These are phyloP conservation scores for Lepidostoma basale DNA, from an alignment of 1,140 invertebrate genomes.

Conservation along the genomic window DNA sequence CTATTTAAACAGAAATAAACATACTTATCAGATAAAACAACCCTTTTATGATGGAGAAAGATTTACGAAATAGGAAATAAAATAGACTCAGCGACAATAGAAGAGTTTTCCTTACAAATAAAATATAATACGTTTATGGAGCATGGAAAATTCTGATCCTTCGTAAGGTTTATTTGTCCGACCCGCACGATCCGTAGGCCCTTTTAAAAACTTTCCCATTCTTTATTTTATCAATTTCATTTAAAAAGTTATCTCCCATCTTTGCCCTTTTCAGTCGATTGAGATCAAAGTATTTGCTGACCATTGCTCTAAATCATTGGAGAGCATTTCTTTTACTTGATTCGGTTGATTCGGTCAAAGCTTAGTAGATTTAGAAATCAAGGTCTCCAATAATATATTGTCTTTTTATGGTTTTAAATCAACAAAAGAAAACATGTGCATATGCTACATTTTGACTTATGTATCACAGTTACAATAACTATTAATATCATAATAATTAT, in stretches of 20 bases:
- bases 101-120: slow-evolving; percentile 20
- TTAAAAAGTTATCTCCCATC: slow-evolving; percentile 28
- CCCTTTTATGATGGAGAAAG: background rate
- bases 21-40: slow-evolving; percentile 24
- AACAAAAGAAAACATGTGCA: no score
- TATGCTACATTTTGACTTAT: no score
- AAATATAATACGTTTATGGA: slow-evolving; percentile 15
- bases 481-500: no score
- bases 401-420: no score
- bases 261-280: slow-evolving; percentile 18
- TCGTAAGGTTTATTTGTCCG: slow-evolving; percentile 3
- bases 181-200: slow-evolving; percentile 9
- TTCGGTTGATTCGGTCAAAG: no score
- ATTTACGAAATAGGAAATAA: slow-evolving; percentile 1
- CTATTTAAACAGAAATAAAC: slow-evolving; percentile 24
- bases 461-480: no score
- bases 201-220: slow-evolving; percentile 20
- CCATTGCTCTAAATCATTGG: background rate
- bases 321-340: no score
- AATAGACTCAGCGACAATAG: slow-evolving; percentile 8
- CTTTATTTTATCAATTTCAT: slow-evolving; percentile 25
- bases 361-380: no score
- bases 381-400: no score
- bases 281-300: slow-evolving; percentile 6
- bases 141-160: background rate